A percentile compares a stretch with the other conserved stretches of the same genome.
These are phyloP conservation scores for Ailuropoda melanoleuca DNA, from an alignment of 2,113 vertebrate genomes.

Conservation along the genomic window DNA sequence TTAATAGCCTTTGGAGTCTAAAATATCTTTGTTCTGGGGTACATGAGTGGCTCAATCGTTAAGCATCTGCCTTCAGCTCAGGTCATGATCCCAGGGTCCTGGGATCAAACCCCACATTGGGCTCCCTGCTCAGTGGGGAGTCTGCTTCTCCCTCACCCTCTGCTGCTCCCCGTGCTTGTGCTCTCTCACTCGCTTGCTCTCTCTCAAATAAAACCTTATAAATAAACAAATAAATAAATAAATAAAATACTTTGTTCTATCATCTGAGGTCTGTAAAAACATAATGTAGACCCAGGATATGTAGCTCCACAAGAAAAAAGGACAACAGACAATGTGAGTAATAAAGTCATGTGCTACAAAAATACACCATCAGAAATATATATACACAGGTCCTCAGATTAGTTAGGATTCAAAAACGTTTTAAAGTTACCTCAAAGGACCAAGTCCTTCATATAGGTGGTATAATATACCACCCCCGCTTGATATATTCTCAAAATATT, in stretches of 20 bases:
- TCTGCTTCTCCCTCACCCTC: background rate
- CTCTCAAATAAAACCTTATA: background rate
- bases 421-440: background rate
- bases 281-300: background rate
- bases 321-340: background rate
- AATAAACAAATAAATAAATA: too few relatives aligned
- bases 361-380: background rate
- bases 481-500: conserved; percentile 3
- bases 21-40: background rate
- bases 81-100: too few relatives aligned
- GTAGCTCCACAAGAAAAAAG: background rate
- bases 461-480: background rate
- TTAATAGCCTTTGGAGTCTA: background rate
- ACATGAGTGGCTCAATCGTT: too few relatives aligned
- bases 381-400: background rate
- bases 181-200: background rate
- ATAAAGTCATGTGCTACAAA: background rate
- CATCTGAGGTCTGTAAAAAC: conserved; percentile 15
- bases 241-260: conserved; percentile 28
- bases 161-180: background rate
- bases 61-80: too few relatives aligned
- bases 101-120: too few relatives aligned
- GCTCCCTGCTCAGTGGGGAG: background rate
- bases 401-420: background rate
- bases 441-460: background rate